Conservation (phyloP, 2,888 invertebrate species). For the Apoderus coryli region DNA sequence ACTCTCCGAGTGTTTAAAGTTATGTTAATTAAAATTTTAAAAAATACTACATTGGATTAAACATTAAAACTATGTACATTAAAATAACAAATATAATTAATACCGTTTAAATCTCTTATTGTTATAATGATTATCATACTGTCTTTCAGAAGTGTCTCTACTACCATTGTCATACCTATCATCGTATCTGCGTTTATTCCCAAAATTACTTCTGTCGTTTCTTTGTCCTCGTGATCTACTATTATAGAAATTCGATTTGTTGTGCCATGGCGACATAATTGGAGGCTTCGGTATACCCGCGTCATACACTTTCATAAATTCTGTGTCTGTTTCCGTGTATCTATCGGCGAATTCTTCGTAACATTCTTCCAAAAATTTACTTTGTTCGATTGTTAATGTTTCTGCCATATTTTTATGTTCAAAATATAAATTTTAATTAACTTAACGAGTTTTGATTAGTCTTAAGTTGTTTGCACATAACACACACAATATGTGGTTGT, state of each 20-base stretch:
- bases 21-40: no score
- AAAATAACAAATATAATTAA: no score
- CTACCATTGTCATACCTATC: not conserved
- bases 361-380: constrained; percentile 32
- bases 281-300: constrained; percentile 29
- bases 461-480: not conserved
- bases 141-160: not conserved
- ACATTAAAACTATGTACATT: no score
- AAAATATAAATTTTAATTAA: not conserved
- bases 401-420: constrained; percentile 4
- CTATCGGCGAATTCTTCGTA: constrained; percentile 31
- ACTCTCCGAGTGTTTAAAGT: no score
- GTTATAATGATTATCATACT: not conserved
- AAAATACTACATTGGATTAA: no score
- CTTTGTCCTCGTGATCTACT: constrained; percentile 10
- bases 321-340: constrained; percentile 30
- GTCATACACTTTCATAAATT: constrained; percentile 30
- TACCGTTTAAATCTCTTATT: constrained; percentile 1
- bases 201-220: not conserved
- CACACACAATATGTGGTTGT: no score
- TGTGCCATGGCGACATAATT: constrained; percentile 31
- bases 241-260: constrained; percentile 18
- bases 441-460: no score
- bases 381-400: constrained; percentile 28
- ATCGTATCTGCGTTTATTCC: not conserved